Conservation (phyloP, 2,888 invertebrate genomes). For the Apamea crenata region DNA sequence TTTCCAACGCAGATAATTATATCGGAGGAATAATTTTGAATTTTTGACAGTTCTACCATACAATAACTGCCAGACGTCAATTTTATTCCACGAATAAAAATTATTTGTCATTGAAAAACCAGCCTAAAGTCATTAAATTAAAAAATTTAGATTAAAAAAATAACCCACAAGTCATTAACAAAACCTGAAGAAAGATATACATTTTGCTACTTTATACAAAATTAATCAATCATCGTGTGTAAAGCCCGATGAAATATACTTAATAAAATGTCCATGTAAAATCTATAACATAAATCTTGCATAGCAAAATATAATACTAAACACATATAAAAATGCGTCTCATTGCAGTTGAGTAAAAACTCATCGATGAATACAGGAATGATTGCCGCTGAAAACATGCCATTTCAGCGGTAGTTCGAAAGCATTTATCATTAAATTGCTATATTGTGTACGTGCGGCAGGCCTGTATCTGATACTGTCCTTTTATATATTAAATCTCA, state of each 20-base stretch:
- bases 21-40: too few species aligned
- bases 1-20: too few species aligned
- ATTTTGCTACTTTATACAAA: neutral
- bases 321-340: conserved; percentile 35
- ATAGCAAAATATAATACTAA: conserved; percentile 10
- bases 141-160: too few species aligned
- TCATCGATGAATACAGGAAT: conserved; percentile 57
- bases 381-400: conserved; percentile 55
- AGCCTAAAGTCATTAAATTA: too few species aligned
- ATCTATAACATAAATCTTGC: neutral
- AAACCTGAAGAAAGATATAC: neutral
- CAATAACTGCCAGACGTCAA: too few species aligned
- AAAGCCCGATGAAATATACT: neutral
- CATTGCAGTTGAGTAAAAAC: conserved; percentile 42
- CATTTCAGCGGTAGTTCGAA: conserved; percentile 66
- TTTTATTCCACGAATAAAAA: too few species aligned
- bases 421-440: conserved; percentile 72
- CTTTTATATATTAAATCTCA: conserved; percentile 43
- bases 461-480: conserved; percentile 49
- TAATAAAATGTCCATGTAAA: neutral
- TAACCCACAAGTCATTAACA: too few species aligned
- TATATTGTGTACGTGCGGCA: conserved; percentile 62
- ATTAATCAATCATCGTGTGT: neutral
- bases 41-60: too few species aligned
- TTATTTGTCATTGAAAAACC: too few species aligned